Evolutionary conservation across 2,797 vertebrate species (phyloP), one percentile per base, ranked within the genome.

Genomic region (Decapterus maruadsi): DNA sequence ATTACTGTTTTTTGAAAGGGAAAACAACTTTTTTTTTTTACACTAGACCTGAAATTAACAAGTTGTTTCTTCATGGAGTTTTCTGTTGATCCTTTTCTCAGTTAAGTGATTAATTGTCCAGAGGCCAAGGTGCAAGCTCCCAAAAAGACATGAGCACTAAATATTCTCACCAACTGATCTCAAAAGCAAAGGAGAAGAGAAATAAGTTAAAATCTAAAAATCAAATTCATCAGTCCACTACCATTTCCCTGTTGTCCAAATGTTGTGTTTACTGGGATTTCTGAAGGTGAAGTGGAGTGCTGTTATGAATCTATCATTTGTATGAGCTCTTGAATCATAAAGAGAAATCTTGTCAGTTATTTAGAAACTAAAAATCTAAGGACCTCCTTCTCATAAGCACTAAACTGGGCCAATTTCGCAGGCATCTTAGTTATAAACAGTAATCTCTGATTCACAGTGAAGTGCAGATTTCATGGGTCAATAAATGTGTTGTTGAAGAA

Each of bases 401-500:
- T 75, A 79, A 77, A 88, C 67, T 55, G 73, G 67, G 68, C 42
- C 72, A 75, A 69, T 73, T 69, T 65, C 62, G 69, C 83, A 81
- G 86, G 82, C 48, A 86, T 83, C 70, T 80, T 1, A 78, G 87
- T 81, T 26, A 26, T 26, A 26, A 83, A 88, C 60, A 17, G 26
- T 75, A 76, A 89, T 89, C 82, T 82, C 55, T 73, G 72, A 81
- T 87, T 81, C 74, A 61, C 87, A 80, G 80, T 36, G 46, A 80
- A 90, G 80, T 82, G 65, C 72, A 89, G 16, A 87, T 87, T 87
- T 88, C 67, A 83, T 6, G 75, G 86, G 83, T 92, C 81, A 87
- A 31, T 85, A 82, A 50, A 80, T 83, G 80, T 82, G 56, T 65
- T 87, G 59, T 61, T 62, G 66, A 76, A 80, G 68, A 72, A 84